Evolutionary conservation across 2,888 invertebrate genomes (phyloP).

Genomic region (Nymphalis c-album): DNA sequence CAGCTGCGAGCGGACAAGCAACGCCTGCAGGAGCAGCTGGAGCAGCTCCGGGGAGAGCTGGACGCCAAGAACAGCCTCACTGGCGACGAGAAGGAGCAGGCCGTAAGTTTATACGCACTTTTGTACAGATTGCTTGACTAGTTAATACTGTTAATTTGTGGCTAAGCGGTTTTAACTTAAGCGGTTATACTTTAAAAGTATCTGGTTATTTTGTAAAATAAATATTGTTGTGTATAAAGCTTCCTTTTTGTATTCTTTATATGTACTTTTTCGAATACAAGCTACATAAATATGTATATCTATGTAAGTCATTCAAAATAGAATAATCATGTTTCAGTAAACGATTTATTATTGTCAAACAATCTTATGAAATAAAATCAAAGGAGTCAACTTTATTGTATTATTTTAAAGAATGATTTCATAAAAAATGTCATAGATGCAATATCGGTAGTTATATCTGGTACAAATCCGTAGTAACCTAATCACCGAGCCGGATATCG

Average conservation of each 20-base stretch:
- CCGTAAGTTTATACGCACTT: conserved; percentile 54
- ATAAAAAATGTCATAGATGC: neutral
- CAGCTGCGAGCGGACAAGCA: conserved; percentile 53
- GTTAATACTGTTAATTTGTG: neutral
- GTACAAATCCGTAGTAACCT: too few relatives aligned
- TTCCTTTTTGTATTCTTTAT: too few relatives aligned
- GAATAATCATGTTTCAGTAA: too few relatives aligned
- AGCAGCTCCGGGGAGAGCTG: conserved; percentile 68
- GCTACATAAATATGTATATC: too few relatives aligned
- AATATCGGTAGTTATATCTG: too few relatives aligned
- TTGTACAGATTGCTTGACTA: neutral
- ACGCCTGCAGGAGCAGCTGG: conserved; percentile 55
- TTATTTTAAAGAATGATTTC: neutral
- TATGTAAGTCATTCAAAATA: too few relatives aligned
- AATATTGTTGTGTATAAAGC: too few relatives aligned
- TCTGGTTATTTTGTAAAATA: too few relatives aligned
- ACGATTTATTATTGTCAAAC: neutral
- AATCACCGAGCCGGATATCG: neutral
- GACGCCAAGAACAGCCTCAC: conserved; percentile 52
- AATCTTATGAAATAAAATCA: neutral
- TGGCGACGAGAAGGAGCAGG: conserved; percentile 63
- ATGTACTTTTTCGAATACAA: too few relatives aligned
- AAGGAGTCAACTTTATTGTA: conserved; percentile 3
- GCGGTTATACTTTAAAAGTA: too few relatives aligned
- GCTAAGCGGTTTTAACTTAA: too few relatives aligned